Percentiles rank a stretch among this genome's conserved stretches.
These are phyloP conservation scores for Elysia crispata DNA, from an alignment of 2,888 invertebrate genomes.

Conservation along the genomic window DNA sequence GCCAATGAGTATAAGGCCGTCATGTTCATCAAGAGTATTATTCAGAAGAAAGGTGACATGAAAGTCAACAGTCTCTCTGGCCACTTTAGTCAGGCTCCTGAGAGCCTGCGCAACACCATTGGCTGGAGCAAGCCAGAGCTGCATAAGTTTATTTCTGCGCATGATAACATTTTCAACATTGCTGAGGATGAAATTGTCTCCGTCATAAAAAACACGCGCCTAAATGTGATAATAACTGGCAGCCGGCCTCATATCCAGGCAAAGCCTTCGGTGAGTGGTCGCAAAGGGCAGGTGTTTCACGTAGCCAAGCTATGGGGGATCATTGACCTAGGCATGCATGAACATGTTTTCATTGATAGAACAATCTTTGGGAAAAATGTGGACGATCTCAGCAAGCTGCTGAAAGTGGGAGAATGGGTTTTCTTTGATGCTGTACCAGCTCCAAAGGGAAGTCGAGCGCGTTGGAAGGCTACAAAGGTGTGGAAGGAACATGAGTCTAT, in stretches of 20 bases:
- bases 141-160: constrained; percentile 73
- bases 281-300: constrained; percentile 76
- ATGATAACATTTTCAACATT: constrained; percentile 74
- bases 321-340: constrained; percentile 78
- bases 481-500: constrained; percentile 76
- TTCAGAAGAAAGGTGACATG: constrained; percentile 75
- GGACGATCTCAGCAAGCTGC: constrained; percentile 76
- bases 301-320: constrained; percentile 78
- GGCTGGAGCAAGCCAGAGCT: constrained; percentile 76
- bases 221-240: constrained; percentile 77
- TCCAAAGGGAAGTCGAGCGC: constrained; percentile 76
- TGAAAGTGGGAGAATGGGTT: constrained; percentile 75
- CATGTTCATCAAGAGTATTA: constrained; percentile 76
- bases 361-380: constrained; percentile 74
- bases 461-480: constrained; percentile 77
- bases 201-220: constrained; percentile 73
- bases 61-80: constrained; percentile 71
- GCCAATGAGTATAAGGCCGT: constrained; percentile 78
- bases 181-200: constrained; percentile 73
- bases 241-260: constrained; percentile 69
- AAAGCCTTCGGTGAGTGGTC: constrained; percentile 67
- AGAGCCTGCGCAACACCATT: constrained; percentile 75
- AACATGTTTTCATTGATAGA: constrained; percentile 78
- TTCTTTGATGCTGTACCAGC: constrained; percentile 77
- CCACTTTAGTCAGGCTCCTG: constrained; percentile 74